Evolutionary conservation across 2,113 vertebrate genomes (phyloP).

Genomic region (Hemicordylus capensis): DNA sequence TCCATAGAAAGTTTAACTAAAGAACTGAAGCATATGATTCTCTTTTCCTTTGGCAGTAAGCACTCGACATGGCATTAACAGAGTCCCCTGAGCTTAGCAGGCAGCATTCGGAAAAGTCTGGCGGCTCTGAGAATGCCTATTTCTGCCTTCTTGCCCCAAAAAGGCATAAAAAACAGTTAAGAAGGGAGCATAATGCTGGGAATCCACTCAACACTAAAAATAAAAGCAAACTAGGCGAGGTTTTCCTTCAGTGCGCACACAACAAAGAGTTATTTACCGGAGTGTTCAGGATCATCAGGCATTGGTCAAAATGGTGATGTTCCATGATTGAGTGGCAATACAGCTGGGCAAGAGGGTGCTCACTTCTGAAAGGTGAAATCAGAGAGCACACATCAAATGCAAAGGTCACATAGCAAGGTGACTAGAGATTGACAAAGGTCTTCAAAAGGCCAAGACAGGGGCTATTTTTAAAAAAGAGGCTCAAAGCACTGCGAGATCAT

Average conservation of each 20-base stretch:
- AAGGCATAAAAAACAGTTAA: constrained; percentile 66
- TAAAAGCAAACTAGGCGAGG: constrained; percentile 45
- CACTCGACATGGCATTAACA: constrained; percentile 13
- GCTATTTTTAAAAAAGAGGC: no score
- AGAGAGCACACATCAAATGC: constrained; percentile 19
- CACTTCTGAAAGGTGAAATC: constrained; percentile 80
- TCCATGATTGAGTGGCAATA: constrained; percentile 99
- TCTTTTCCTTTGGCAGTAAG: constrained; percentile 43
- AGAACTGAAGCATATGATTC: constrained; percentile 10
- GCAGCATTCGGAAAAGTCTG: constrained; percentile 31
- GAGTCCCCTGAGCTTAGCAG: constrained; percentile 33
- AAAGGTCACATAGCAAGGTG: neutral
- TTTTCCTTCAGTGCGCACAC: constrained; percentile 34
- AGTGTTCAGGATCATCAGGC: constrained; percentile 98
- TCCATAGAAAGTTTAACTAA: constrained; percentile 29
- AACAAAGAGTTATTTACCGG: constrained; percentile 80
- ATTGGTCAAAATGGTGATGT: constrained; percentile 98
- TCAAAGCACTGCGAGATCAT: no score
- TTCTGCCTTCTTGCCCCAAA: constrained; percentile 73
- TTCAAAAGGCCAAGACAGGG: no score
- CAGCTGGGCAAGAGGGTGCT: constrained; percentile 94
- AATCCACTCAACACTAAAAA: constrained; percentile 72
- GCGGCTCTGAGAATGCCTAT: constrained; percentile 32
- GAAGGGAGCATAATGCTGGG: constrained; percentile 67
- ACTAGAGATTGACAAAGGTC: neutral